Evolutionary conservation across 1,140 invertebrate genomes (phyloP).

Genomic region (Coenobita brevimanus): DNA sequence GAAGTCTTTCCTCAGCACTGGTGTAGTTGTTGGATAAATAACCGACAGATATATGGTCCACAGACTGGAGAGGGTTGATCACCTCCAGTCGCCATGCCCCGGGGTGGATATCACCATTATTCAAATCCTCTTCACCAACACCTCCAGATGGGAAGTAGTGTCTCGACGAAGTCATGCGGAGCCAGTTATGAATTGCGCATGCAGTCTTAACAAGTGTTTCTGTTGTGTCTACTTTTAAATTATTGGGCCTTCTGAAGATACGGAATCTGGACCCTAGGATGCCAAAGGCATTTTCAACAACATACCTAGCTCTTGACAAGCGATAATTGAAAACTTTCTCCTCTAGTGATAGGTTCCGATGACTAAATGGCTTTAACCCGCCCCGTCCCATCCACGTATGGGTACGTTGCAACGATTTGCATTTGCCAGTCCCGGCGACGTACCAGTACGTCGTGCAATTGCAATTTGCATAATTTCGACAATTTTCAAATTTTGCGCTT

Average conservation of each 20-base stretch:
- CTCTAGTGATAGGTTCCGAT: neutral
- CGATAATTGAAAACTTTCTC: neutral
- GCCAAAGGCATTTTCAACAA: conserved; percentile 4
- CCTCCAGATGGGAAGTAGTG: conserved; percentile 22
- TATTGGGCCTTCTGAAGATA: conserved; percentile 3
- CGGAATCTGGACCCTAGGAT: neutral
- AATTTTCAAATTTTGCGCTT: too few relatives aligned
- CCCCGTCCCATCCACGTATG: too few relatives aligned
- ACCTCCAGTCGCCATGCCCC: conserved; percentile 10
- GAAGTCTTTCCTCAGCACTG: too few relatives aligned
- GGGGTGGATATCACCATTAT: conserved; percentile 16
- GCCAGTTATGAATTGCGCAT: conserved; percentile 24
- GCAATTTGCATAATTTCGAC: too few relatives aligned
- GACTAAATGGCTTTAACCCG: too few relatives aligned
- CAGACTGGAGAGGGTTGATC: too few relatives aligned
- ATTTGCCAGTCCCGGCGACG: too few relatives aligned
- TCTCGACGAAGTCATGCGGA: neutral
- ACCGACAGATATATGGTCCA: too few relatives aligned
- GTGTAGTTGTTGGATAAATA: too few relatives aligned
- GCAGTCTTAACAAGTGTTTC: neutral
- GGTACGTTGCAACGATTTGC: too few relatives aligned
- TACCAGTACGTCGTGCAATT: too few relatives aligned
- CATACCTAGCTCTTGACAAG: neutral
- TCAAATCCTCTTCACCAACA: conserved; percentile 5
- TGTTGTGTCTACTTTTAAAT: conserved; percentile 17